phyloP scores from a whole-genome alignment of 2,113 vertebrate genomes.

The Muntiacus muntjak region DNA sequence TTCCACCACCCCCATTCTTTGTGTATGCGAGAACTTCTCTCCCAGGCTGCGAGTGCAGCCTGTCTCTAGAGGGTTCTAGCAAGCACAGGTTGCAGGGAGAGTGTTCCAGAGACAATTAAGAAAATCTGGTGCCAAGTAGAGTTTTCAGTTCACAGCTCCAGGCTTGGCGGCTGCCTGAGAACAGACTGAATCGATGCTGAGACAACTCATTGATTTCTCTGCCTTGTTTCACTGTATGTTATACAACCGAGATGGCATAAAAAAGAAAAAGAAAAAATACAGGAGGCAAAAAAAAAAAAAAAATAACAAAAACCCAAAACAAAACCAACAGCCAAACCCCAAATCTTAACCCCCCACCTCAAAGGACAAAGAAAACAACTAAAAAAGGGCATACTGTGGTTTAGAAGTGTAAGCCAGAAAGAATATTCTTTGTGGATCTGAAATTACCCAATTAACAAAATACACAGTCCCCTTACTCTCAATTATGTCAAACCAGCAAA shows the following conservation, averaged over 20 bases:
- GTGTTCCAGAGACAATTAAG: conserved; percentile 80
- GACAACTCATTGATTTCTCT: conserved; percentile 77
- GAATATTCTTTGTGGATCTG: conserved; percentile 59
- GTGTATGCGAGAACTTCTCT: conserved; percentile 50
- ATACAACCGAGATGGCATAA: conserved; percentile 67
- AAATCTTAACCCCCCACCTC: conserved; percentile 54
- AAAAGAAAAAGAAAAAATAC: conserved; percentile 65
- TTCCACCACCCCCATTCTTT: not conserved
- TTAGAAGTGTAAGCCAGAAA: not conserved
- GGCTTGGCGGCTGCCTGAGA: conserved; percentile 73
- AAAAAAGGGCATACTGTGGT: conserved; percentile 58
- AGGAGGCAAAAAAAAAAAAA: conserved; percentile 46
- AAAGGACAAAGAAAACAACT: not conserved
- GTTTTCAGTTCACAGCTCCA: conserved; percentile 76
- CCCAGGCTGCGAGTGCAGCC: conserved; percentile 23
- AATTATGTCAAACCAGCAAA: conserved; percentile 37
- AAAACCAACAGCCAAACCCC: not conserved
- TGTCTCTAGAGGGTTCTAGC: conserved; percentile 79
- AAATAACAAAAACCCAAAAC: not conserved
- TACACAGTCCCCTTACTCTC: not conserved
- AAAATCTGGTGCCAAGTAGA: conserved; percentile 72
- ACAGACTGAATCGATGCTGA: conserved; percentile 76
- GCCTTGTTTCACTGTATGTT: conserved; percentile 69
- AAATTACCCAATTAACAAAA: not conserved
- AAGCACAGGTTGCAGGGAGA: conserved; percentile 64